Base-by-base conservation (phyloP, 2,113 vertebrate species). In the Strix uralensis region DNA sequence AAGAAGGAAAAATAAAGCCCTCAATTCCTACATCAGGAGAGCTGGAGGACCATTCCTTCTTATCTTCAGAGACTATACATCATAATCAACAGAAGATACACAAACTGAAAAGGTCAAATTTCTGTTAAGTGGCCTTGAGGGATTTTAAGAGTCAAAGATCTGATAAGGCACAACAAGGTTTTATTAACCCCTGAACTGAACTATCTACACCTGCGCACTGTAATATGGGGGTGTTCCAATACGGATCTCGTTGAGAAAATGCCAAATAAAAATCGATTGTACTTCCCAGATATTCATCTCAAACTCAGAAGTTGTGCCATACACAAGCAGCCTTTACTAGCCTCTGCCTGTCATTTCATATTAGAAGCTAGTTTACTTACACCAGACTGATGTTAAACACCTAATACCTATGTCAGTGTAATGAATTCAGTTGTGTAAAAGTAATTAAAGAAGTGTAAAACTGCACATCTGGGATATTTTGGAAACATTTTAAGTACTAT, bases 51-150 rank as follows among this genome's bases (percentile, higher is more conserved):
- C 44, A 26, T 15, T 87, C 32, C 36, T 67, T 27, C 4, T 49
- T 65, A 72, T 40, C 42, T 71, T 49, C 66, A 59, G 67, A 49
- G 55, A 54, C 51, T 85, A 42, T 25, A 81, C 6, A 42, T n/a
- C 23, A 42, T n/a, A 52, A 81, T 26, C 54, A 80, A 61, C 22
- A 69, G 21, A 71, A 88, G 12, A 52, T 4, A 62, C 15, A 78
- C 30, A 59, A 67, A 90, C 21, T 32, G 26, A 81, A 80, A 92
- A 88, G 9, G 61, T 61, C 82, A 81, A 23, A 63, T 90, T 91
- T 75, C 81, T 84, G 69, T 44, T 20, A 62, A 47, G 70, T 71
- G 73, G 44, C 82, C 79, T 85, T 54, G 65, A 87, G 46, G 21
- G 70, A 57, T 32, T 88, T 84, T 16, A 74, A 42, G 55, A 80